Conservation (phyloP, 2,113 vertebrate species). For the Spea bombifrons region DNA sequence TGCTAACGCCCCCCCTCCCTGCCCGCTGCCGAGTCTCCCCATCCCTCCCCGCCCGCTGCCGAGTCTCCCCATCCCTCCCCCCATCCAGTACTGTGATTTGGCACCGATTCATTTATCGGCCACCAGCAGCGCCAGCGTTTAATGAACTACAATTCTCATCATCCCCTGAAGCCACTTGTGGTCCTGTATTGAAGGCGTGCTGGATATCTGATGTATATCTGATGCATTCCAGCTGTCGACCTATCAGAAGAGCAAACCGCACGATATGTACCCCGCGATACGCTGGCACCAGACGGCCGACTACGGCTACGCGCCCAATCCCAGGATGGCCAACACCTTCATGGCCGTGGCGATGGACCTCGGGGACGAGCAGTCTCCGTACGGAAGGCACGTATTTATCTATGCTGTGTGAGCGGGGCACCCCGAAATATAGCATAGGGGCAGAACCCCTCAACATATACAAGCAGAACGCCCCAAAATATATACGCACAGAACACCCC, state of each 20-base stretch:
- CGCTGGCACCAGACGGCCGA: slow-evolving; percentile 93
- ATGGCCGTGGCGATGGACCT: slow-evolving; percentile 90
- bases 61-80: too few species aligned
- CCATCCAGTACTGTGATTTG: too few species aligned
- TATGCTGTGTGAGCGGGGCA: background rate
- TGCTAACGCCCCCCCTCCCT: too few species aligned
- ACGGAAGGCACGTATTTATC: slow-evolving; percentile 60
- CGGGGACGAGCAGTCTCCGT: slow-evolving; percentile 74
- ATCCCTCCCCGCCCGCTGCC: too few species aligned
- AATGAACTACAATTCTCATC: too few species aligned
- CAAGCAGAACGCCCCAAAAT: too few species aligned
- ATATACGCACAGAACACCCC: too few species aligned
- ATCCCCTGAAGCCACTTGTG: too few species aligned
- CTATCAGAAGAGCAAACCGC: fast-evolving
- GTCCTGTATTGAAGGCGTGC: background rate
- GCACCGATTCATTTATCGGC: too few species aligned
- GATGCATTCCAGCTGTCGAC: slow-evolving; percentile 72
- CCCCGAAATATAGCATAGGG: background rate
- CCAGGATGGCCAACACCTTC: slow-evolving; percentile 79
- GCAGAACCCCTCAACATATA: too few species aligned
- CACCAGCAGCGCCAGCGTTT: too few species aligned
- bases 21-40: too few species aligned
- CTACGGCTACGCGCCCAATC: slow-evolving; percentile 74
- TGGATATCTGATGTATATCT: background rate
- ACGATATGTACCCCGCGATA: slow-evolving; percentile 65